These are phyloP conservation scores for Karalla daura DNA, from an alignment of 2,797 vertebrate genomes.

Conservation along the genomic window DNA sequence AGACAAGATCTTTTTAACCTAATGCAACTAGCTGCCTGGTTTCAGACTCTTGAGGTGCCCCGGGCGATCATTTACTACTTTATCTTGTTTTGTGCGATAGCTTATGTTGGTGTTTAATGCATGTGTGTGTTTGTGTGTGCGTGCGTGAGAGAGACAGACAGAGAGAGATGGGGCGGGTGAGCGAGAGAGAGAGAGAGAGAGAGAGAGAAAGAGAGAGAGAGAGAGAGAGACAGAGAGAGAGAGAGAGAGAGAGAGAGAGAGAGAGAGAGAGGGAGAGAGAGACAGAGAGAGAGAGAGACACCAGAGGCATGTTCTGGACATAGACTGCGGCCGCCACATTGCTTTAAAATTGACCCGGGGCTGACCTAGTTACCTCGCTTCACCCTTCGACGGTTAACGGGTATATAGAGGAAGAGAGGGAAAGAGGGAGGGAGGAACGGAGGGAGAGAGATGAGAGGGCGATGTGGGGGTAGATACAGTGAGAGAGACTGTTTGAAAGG, in stretches of 20 bases:
- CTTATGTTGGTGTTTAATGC: constrained; percentile 57
- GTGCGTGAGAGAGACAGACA: constrained; percentile 14
- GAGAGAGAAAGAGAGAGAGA: constrained; percentile 19
- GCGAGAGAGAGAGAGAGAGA: constrained; percentile 10
- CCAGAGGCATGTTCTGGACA: constrained; percentile 73
- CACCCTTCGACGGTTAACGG: constrained; percentile 71
- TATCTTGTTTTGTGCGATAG: constrained; percentile 65
- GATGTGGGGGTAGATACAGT: constrained; percentile 55
- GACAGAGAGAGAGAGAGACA: constrained; percentile 32
- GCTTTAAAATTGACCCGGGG: constrained; percentile 78
- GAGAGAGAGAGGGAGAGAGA: not conserved
- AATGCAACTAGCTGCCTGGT: constrained; percentile 57
- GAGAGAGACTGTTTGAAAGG: constrained; percentile 43
- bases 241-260: constrained; percentile 29
- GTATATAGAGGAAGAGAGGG: constrained; percentile 36
- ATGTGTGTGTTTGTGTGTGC: constrained; percentile 28
- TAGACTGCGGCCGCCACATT: constrained; percentile 73
- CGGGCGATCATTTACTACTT: constrained; percentile 68
- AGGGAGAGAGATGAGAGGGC: constrained; percentile 33
- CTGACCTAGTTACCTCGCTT: constrained; percentile 82
- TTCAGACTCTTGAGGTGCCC: constrained; percentile 61
- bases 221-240: constrained; percentile 29
- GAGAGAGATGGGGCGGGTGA: no score
- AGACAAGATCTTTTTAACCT: constrained; percentile 30
- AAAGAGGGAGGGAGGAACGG: constrained; percentile 33